Evolutionary conservation across 2,888 invertebrate genomes (phyloP), one percentile per base, ranked within the genome.

Genomic region (Eupithecia tripunctaria): DNA sequence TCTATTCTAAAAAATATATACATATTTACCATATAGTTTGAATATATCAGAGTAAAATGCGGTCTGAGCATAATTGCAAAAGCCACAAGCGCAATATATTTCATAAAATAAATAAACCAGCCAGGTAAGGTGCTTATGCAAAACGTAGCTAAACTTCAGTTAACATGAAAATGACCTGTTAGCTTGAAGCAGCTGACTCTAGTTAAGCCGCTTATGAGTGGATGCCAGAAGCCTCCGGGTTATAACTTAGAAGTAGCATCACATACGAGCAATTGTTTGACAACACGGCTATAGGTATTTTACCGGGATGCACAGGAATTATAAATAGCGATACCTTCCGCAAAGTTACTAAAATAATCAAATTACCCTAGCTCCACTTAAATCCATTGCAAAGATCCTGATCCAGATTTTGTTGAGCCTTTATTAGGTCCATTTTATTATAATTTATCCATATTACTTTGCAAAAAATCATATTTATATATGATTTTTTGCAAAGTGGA

Each of bases 151-250:
- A 41, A 65, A 56, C 70, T 70, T 38, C 25, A 70, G 65, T 59
- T 60, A 68, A 43, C 51, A 67, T 63, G 68, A 68, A 72, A 65
- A 72, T 66, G 73, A 70, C 73, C 70, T 71, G 70, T 71, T 73
- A 73, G 68, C 67, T 68, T 56, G 47, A 67, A 69, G 67, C 71
- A 72, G 21, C 64, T 64, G 67, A 63, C 59, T 74, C 60, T 64
- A 66, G 71, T 62, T 68, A 74, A 74, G 71, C 71, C 65, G 72
- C 73, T 72, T 76, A 69, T 67, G 59, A 72, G 73, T 70, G 68
- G 68, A 67, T 73, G 70, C 59, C 59, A 64, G 67, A 67, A 69
- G 62, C 69, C 71, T 67, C 73, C 64, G 18, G 59, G 67, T 43
- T 70, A 68, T 70, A 64, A 64, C 64, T 67, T 69, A 70, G 56